A percentile compares a stretch with the other conserved stretches of the same genome.
These are phyloP conservation scores for Pitangus sulphuratus DNA, from an alignment of 2,797 vertebrate genomes.

Conservation along the genomic window DNA sequence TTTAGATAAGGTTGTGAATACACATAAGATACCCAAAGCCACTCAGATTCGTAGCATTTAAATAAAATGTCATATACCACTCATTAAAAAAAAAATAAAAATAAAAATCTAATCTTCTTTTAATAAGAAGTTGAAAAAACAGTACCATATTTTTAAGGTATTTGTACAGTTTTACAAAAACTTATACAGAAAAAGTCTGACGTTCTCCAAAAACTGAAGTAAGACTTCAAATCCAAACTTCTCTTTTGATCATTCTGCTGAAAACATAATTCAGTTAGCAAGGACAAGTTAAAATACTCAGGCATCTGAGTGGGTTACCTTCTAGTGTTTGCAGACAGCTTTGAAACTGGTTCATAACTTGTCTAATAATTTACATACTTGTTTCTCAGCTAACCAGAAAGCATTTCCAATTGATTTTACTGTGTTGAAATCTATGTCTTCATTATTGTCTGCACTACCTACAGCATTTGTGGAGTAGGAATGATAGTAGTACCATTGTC, in stretches of 20 bases:
- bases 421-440: neutral
- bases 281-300: neutral
- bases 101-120: too few species aligned
- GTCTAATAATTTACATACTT: neutral
- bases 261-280: neutral
- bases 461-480: neutral
- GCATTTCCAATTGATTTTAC: conserved; percentile 8
- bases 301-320: neutral
- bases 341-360: neutral
- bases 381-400: neutral
- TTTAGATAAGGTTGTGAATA: neutral
- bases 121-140: neutral
- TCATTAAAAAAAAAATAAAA: neutral
- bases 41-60: neutral
- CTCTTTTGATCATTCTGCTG: neutral
- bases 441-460: neutral
- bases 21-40: neutral
- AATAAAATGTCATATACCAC: neutral
- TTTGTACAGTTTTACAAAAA: neutral
- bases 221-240: neutral
- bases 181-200: neutral
- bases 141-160: neutral
- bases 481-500: neutral
- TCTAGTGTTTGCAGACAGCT: neutral
- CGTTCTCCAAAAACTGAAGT: neutral